Conservation (phyloP, 2,888 invertebrate species). For the Xanthorhoe spadicearia region DNA sequence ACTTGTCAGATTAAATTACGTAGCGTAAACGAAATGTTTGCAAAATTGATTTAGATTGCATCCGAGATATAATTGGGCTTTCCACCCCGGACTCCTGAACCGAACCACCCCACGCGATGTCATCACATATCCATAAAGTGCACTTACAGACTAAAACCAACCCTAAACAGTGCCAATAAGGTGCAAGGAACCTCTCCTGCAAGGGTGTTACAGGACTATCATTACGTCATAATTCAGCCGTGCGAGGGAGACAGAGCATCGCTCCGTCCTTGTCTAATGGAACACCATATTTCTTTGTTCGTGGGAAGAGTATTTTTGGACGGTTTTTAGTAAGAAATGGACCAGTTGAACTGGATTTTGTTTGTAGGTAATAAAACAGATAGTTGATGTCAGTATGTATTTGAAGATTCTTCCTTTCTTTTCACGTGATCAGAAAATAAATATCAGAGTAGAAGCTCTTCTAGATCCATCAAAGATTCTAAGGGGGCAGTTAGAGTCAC, state of each 20-base stretch:
- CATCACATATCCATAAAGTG: conserved; percentile 49
- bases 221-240: conserved; percentile 77
- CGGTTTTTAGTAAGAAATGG: conserved; percentile 27
- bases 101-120: conserved; percentile 59
- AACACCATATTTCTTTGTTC: conserved; percentile 63
- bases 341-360: conserved; percentile 25
- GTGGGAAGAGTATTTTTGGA: conserved; percentile 47
- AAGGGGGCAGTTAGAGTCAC: too few species aligned
- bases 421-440: neutral
- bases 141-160: conserved; percentile 43
- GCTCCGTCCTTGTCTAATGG: conserved; percentile 46
- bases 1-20: neutral
- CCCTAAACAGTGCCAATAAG: conserved; percentile 39
- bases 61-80: neutral
- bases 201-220: conserved; percentile 63
- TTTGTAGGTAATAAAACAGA: conserved; percentile 3
- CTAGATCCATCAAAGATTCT: neutral
- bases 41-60: neutral
- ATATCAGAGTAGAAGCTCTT: neutral
- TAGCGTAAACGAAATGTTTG: neutral
- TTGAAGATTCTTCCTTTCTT: neutral
- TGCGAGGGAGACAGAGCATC: conserved; percentile 57
- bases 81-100: conserved; percentile 44
- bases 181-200: conserved; percentile 46
- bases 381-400: neutral